These are phyloP conservation scores for Moxostoma hubbsi DNA, from an alignment of 2,797 vertebrate species.

Conservation along the genomic window DNA sequence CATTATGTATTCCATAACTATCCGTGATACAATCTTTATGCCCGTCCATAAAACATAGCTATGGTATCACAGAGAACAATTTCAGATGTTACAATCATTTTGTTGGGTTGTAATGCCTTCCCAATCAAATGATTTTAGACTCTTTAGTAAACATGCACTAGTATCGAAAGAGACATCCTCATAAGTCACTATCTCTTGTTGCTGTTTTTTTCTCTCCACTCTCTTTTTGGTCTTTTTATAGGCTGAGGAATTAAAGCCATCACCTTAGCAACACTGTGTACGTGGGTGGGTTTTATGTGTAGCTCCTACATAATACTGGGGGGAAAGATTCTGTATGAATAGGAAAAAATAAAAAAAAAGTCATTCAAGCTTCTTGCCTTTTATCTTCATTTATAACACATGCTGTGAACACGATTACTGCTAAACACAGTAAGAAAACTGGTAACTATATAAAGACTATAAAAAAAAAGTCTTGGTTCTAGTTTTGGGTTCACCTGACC, in stretches of 20 bases:
- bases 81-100: neutral
- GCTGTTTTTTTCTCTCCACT: conserved; percentile 31
- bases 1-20: neutral
- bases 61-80: no score
- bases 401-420: neutral
- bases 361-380: conserved; percentile 27
- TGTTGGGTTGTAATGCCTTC: neutral
- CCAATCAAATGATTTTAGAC: conserved; percentile 11
- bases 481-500: no score
- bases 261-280: conserved; percentile 68
- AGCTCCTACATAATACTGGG: conserved; percentile 55
- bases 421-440: conserved; percentile 15
- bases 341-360: neutral
- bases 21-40: neutral
- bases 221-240: conserved; percentile 65
- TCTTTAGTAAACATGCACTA: neutral
- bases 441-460: neutral
- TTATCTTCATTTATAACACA: conserved; percentile 10
- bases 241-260: conserved; percentile 64
- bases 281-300: conserved; percentile 60
- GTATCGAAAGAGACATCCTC: conserved; percentile 26
- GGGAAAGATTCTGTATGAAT: conserved; percentile 38
- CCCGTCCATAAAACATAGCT: neutral
- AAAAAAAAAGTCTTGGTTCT: no score
- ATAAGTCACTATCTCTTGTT: conserved; percentile 40